phyloP scores from a whole-genome alignment of 2,113 vertebrate genomes.

The Poicephalus gulielmi region DNA sequence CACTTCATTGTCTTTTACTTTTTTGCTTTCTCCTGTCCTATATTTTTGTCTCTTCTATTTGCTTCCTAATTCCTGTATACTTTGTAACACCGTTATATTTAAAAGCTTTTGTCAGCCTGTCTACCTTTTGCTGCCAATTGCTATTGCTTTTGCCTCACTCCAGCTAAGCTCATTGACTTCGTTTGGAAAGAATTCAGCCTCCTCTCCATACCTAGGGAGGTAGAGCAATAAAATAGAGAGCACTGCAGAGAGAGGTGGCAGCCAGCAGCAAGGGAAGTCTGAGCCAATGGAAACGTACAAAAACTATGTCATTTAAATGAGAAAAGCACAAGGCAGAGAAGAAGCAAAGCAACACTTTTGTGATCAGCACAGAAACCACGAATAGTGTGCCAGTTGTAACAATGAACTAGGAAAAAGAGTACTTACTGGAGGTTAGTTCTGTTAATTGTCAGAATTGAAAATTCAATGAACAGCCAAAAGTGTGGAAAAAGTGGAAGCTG shows the following conservation, averaged over 20 bases:
- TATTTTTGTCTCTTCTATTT: constrained; percentile 7
- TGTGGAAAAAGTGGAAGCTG: not conserved
- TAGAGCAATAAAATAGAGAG: not conserved
- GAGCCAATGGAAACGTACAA: not conserved
- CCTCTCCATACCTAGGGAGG: not conserved
- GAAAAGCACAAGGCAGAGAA: not conserved
- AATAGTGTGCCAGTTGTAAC: not conserved
- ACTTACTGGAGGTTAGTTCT: not conserved
- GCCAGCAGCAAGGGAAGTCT: not conserved
- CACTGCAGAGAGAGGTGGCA: not conserved
- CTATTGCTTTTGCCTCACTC: not conserved
- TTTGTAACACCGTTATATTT: constrained; percentile 9
- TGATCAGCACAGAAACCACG: not conserved
- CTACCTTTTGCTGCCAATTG: constrained; percentile 3
- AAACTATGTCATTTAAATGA: not conserved
- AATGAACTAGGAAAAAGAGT: not conserved
- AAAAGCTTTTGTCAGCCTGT: constrained; percentile 4
- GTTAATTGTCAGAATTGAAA: constrained; percentile 25
- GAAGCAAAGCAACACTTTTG: constrained; percentile 12
- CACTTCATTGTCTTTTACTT: constrained; percentile 20
- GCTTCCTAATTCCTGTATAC: not conserved
- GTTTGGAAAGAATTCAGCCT: constrained; percentile 21
- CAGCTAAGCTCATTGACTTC: not conserved
- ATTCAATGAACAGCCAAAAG: not conserved
- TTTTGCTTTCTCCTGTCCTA: not conserved